Evolutionary conservation across 2,888 invertebrate species (phyloP).

Genomic region (Leptinotarsa tumamoca): DNA sequence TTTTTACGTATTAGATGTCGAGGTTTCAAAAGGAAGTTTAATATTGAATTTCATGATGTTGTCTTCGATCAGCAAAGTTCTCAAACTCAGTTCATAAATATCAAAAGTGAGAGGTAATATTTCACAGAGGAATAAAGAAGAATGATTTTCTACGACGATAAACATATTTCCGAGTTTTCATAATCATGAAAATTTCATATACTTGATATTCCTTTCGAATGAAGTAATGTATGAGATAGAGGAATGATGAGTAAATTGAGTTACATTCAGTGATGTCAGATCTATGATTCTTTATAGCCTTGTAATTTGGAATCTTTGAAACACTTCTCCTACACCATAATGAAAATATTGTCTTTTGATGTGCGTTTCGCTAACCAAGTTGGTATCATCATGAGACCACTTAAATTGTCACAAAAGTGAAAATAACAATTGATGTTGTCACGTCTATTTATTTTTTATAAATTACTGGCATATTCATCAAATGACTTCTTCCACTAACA

Average conservation of each 20-base stretch:
- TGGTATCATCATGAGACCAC: too few species aligned
- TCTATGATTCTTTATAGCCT: too few species aligned
- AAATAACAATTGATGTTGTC: too few species aligned
- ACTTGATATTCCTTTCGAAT: not conserved
- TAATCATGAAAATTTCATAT: not conserved
- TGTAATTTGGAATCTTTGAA: too few species aligned
- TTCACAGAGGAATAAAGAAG: not conserved
- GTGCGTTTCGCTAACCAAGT: too few species aligned
- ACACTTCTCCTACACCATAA: too few species aligned
- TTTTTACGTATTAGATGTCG: slow-evolving; percentile 2
- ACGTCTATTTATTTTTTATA: too few species aligned
- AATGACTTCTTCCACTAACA: too few species aligned
- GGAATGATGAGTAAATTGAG: not conserved
- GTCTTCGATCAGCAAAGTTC: not conserved
- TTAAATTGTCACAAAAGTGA: too few species aligned
- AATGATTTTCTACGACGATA: slow-evolving; percentile 1
- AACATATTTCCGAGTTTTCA: not conserved
- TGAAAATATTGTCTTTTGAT: too few species aligned
- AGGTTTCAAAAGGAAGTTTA: slow-evolving; percentile 3
- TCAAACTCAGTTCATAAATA: slow-evolving; percentile 4
- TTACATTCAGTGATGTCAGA: not conserved
- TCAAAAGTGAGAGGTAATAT: not conserved
- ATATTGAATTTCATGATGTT: slow-evolving; percentile 20
- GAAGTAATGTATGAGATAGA: not conserved
- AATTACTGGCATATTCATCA: too few species aligned